Base-by-base conservation (phyloP, 2,797 vertebrate species). In the Aselliscus stoliczkanus region DNA sequence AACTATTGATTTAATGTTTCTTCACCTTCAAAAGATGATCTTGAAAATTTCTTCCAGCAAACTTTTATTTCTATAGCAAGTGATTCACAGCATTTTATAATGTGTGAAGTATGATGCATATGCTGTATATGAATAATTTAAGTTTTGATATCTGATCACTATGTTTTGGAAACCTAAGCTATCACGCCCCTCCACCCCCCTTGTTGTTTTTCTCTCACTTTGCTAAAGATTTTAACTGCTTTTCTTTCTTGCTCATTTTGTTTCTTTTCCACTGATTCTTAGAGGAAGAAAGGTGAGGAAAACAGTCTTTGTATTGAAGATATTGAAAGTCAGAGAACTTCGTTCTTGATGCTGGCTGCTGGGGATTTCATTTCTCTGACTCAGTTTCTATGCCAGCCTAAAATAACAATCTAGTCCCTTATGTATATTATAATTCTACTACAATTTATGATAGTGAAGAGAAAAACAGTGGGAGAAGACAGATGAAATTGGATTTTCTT, bases 271-370 rank as follows among this genome's bases (percentile, higher is more conserved):
- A 90, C 84, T 95, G 60, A 67, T 79, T 91, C 76, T 87, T 72
- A 65, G 37, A 29, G 17, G 56, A 72, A 39, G 31, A 67, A 56
- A 60, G 97, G 96, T 76, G 91, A 98, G 96, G 88, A 97, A 98
- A 97, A 94, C 13, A 34, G 37, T 83, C 85, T 89, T 91, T 96
- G 92, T 96, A 58, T 29, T 86, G 92, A 96, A 34, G 93, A 92
- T 89, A 81, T 90, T 97, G 72, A 97, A 98, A 95, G 90, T 94
- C 92, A 79, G 93, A 76, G 88, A 96, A 92, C 93, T 96, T 96
- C 96, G 85, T 1, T 96, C 84, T 93, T 84, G 81, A 93, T 95
- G 21, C 79, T 93, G 42, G 34, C 58, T 96, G 77, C 88, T 64
- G 94, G 88, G 75, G 54, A 44, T 90, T 97, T 94, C 56, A 37